These are phyloP conservation scores for Eugnorisma glareosa DNA, from an alignment of 2,888 invertebrate genomes.

Conservation along the genomic window DNA sequence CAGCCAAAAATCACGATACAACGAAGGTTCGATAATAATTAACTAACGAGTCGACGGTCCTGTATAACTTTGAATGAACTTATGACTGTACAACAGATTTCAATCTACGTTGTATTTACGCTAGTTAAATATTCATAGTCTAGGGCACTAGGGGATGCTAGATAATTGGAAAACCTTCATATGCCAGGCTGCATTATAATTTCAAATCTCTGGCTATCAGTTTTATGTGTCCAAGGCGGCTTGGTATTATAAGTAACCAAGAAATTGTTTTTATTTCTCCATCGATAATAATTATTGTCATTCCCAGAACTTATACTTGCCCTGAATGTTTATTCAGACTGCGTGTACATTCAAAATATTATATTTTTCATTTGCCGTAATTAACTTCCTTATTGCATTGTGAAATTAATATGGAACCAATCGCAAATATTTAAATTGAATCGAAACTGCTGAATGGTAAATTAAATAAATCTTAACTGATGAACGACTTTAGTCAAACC, in stretches of 20 bases:
- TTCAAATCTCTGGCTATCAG: neutral
- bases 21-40: neutral
- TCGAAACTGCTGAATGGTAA: neutral
- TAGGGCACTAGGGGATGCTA: constrained; percentile 7
- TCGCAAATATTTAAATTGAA: constrained; percentile 21
- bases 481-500: constrained; percentile 14
- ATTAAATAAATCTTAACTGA: constrained; percentile 28
- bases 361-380: neutral
- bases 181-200: neutral
- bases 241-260: neutral
- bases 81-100: constrained; percentile 11
- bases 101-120: constrained; percentile 22
- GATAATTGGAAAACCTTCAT: constrained; percentile 18
- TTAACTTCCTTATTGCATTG: neutral
- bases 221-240: no score
- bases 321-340: neutral
- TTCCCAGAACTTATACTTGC: neutral
- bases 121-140: constrained; percentile 32
- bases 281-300: neutral
- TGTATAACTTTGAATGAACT: neutral
- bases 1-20: neutral
- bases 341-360: neutral
- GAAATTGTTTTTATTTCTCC: neutral
- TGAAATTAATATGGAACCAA: neutral
- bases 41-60: no score